A percentile compares a stretch with the other conserved stretches of the same genome.
Evolutionary conservation across 2,113 vertebrate species (phyloP).

Genomic region (Perccottus glenii): DNA sequence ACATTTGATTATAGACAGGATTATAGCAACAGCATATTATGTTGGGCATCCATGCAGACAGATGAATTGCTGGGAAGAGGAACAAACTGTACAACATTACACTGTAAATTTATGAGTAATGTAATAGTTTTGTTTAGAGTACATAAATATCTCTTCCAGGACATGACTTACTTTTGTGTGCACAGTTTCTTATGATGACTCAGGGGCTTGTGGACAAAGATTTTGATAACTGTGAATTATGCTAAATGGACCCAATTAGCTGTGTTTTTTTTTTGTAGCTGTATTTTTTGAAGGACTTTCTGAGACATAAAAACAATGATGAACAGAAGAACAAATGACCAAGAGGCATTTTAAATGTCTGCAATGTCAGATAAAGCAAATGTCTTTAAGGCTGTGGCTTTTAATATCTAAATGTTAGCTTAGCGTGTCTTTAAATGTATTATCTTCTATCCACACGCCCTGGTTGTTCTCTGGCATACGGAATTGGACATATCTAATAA

Average conservation of each 20-base stretch:
- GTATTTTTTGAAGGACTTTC: neutral
- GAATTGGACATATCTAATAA: neutral
- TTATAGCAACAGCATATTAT: neutral
- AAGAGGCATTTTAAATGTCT: neutral
- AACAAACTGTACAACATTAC: neutral
- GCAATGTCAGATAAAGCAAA: neutral
- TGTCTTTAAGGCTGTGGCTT: slow-evolving; percentile 9
- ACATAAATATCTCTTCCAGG: neutral
- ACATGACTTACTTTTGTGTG: neutral
- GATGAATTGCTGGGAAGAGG: neutral
- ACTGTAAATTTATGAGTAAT: neutral
- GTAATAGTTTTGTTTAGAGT: neutral
- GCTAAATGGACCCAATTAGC: slow-evolving; percentile 10
- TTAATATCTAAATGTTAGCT: neutral
- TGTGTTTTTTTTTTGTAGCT: neutral
- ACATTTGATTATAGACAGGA: neutral
- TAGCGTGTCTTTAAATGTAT: no score
- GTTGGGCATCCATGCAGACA: neutral
- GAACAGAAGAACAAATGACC: neutral
- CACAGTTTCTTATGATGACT: neutral
- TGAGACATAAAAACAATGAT: neutral
- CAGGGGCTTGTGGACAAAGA: neutral
- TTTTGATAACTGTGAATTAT: neutral
- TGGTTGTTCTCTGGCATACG: no score
- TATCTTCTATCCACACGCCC: no score